phyloP scores from a whole-genome alignment of 2,797 vertebrate species.

The Sebastes vulpes region DNA sequence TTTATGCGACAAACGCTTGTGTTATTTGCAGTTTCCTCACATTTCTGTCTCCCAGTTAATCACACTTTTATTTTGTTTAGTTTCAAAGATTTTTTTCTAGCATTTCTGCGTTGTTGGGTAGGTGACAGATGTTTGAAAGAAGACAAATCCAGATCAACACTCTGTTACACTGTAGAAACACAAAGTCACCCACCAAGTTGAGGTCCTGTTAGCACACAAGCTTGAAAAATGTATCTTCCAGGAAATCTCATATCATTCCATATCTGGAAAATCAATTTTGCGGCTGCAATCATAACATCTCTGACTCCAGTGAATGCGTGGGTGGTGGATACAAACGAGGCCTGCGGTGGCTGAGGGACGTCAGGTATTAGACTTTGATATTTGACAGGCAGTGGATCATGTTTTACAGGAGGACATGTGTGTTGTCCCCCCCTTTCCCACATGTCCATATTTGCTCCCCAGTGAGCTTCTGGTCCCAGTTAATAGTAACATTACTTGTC shows the following conservation, averaged over 20 bases:
- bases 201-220: not conserved
- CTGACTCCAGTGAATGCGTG: constrained; percentile 31
- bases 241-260: constrained; percentile 31
- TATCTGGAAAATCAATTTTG: constrained; percentile 55
- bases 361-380: constrained; percentile 31
- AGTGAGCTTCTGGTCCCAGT: not conserved
- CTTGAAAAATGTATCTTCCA: constrained; percentile 16
- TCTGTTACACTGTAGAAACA: not conserved
- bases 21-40: not conserved
- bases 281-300: constrained; percentile 22
- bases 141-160: not conserved
- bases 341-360: constrained; percentile 30
- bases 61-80: too few relatives aligned
- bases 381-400: constrained; percentile 12
- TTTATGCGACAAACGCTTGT: not conserved
- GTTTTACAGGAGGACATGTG: constrained; percentile 18
- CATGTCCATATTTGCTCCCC: not conserved
- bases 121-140: not conserved
- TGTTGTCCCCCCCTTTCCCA: not conserved
- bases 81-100: too few relatives aligned
- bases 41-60: too few relatives aligned
- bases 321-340: constrained; percentile 18
- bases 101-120: not conserved
- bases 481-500: not conserved
- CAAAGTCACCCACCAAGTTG: not conserved